These are phyloP conservation scores for Egretta garzetta DNA, from an alignment of 2,113 vertebrate species.

Conservation along the genomic window DNA sequence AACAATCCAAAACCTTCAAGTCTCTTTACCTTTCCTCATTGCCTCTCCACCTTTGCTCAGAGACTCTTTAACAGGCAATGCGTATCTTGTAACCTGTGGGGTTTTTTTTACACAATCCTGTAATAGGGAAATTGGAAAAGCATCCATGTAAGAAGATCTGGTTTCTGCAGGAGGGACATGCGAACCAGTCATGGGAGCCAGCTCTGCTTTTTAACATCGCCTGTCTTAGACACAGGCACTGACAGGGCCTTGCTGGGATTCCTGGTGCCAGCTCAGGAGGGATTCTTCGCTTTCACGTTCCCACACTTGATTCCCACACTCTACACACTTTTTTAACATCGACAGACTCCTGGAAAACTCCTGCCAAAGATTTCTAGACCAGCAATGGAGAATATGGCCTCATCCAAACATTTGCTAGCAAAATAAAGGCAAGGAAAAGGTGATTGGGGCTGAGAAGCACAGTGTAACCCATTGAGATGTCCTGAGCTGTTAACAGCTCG, in stretches of 20 bases:
- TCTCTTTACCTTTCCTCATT: background rate
- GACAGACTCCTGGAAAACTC: background rate
- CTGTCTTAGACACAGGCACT: background rate
- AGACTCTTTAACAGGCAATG: background rate
- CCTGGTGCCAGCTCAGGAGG: background rate
- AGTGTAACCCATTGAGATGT: rapidly evolving
- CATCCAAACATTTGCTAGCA: background rate
- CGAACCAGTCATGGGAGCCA: background rate
- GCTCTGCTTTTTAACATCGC: background rate
- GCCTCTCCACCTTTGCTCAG: background rate
- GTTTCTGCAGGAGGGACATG: background rate
- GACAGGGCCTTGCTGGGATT: background rate
- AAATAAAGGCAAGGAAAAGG: background rate
- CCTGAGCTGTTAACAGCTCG: background rate
- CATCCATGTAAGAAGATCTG: background rate
- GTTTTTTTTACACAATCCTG: background rate
- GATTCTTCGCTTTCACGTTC: background rate
- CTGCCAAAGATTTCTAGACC: background rate
- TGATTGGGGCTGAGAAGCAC: background rate
- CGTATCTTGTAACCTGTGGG: rapidly evolving
- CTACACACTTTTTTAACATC: background rate
- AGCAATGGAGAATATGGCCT: background rate
- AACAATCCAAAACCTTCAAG: background rate
- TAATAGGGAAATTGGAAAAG: background rate
- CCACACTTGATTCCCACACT: background rate